phyloP scores from a whole-genome alignment of 2,888 invertebrate genomes.

The Lymantria monacha region DNA sequence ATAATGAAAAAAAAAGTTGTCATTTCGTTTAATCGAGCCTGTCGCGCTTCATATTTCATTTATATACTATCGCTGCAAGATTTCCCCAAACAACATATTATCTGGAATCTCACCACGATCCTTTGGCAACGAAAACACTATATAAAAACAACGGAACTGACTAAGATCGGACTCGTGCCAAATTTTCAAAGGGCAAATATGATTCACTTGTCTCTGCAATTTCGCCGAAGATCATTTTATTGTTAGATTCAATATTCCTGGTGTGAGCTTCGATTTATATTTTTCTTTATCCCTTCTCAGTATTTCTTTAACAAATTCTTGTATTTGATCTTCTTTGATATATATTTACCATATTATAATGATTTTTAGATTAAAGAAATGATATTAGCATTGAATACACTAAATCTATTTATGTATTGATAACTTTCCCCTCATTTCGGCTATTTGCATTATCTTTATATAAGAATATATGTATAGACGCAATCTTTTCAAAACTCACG shows the following conservation, averaged over 20 bases:
- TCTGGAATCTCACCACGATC: slow-evolving; percentile 17
- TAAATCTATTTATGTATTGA: too few species aligned
- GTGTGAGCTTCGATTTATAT: background rate
- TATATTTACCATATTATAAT: background rate
- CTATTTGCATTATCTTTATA: too few species aligned
- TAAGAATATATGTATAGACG: too few species aligned
- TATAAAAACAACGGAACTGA: slow-evolving; percentile 25
- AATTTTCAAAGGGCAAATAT: slow-evolving; percentile 32
- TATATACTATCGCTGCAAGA: slow-evolving; percentile 17
- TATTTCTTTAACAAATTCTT: background rate
- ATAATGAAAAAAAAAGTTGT: background rate
- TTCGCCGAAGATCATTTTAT: slow-evolving; percentile 28
- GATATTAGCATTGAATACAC: too few species aligned
- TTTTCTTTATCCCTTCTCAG: background rate
- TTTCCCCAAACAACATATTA: slow-evolving; percentile 13
- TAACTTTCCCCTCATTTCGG: too few species aligned
- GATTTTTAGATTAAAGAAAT: background rate
- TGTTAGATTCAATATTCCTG: slow-evolving; percentile 15
- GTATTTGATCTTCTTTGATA: background rate
- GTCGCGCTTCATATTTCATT: background rate
- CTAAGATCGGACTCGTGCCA: slow-evolving; percentile 31
- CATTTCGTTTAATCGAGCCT: background rate
- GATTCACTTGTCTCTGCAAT: slow-evolving; percentile 33
- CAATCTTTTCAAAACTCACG: too few species aligned
- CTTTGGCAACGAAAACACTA: slow-evolving; percentile 30